Percentiles rank a stretch among this genome's conserved stretches.
Evolutionary conservation across 2,113 vertebrate species (phyloP).

Genomic region (Sigmodon hispidus): DNA sequence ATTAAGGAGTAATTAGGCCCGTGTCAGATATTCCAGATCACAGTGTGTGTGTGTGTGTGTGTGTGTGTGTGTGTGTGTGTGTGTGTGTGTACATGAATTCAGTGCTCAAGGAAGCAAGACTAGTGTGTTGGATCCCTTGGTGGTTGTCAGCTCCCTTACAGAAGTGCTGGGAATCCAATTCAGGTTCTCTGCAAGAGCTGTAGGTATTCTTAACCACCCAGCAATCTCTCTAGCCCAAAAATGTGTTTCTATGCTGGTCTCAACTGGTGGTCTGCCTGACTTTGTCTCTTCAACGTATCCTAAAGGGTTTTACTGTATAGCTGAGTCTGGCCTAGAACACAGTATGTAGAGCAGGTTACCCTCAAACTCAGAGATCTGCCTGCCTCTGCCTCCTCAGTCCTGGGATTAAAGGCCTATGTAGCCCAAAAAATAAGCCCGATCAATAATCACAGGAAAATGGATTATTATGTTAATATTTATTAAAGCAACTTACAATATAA

Average conservation of each 20-base stretch:
- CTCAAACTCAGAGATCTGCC: too few species aligned
- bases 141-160: neutral
- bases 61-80: neutral
- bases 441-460: too few species aligned
- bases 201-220: neutral
- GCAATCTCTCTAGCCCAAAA: neutral
- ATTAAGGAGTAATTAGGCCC: neutral
- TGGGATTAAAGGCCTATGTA: too few species aligned
- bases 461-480: too few species aligned
- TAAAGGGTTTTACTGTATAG: neutral
- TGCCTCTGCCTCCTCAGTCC: too few species aligned
- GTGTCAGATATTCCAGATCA: neutral
- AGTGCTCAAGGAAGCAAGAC: neutral
- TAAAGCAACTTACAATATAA: too few species aligned
- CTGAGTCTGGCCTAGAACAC: neutral
- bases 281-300: neutral
- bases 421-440: too few species aligned
- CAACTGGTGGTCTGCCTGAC: neutral
- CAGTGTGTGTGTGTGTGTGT: neutral
- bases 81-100: neutral
- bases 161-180: neutral
- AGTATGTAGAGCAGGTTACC: too few species aligned
- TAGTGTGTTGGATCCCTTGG: neutral
- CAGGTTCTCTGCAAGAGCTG: neutral
- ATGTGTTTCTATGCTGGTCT: neutral